These are phyloP conservation scores for Laothoe populi DNA, from an alignment of 2,888 invertebrate species.

Conservation along the genomic window DNA sequence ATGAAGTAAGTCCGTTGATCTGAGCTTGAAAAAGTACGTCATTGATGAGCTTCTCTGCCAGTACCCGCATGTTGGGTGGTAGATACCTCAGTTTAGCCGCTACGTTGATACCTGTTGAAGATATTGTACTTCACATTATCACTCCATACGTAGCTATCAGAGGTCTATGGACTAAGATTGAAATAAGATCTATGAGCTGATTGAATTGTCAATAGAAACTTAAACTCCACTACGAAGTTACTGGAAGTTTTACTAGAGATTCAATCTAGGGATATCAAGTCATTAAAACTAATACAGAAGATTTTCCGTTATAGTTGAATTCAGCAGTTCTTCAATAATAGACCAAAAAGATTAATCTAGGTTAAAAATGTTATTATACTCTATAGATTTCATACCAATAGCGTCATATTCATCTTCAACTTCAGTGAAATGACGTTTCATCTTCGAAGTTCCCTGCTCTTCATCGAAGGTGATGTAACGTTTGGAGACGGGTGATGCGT, in stretches of 20 bases:
- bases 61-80: constrained; percentile 64
- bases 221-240: too few relatives aligned
- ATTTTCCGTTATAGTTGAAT: too few relatives aligned
- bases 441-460: constrained; percentile 44
- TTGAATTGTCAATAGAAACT: too few relatives aligned
- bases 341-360: too few relatives aligned
- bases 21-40: constrained; percentile 76
- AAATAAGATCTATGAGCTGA: too few relatives aligned
- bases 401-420: constrained; percentile 77
- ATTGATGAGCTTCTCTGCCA: constrained; percentile 75
- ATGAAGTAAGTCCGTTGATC: constrained; percentile 60
- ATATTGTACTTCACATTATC: constrained; percentile 17
- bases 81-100: constrained; percentile 75
- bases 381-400: constrained; percentile 58
- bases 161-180: too few relatives aligned
- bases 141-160: too few relatives aligned
- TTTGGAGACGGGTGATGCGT: constrained; percentile 37
- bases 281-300: too few relatives aligned
- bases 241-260: too few relatives aligned
- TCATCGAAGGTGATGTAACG: constrained; percentile 48
- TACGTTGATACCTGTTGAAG: constrained; percentile 68
- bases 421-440: constrained; percentile 60
- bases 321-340: too few relatives aligned
- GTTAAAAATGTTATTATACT: background rate
- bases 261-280: too few relatives aligned